These are phyloP conservation scores for Leucophenga maculata DNA, from an alignment of 2,888 invertebrate genomes.

Conservation along the genomic window DNA sequence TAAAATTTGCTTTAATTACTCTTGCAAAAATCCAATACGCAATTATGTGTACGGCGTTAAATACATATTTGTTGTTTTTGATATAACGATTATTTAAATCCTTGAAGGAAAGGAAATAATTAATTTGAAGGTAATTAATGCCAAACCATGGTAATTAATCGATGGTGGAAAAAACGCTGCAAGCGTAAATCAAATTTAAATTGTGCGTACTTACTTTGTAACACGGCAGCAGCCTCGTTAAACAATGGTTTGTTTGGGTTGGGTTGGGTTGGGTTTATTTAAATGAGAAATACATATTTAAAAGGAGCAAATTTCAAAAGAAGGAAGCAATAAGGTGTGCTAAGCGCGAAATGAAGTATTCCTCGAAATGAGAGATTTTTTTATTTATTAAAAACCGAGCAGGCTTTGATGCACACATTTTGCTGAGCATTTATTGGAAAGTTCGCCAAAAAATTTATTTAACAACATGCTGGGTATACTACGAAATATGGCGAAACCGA, in stretches of 20 bases:
- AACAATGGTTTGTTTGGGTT: neutral
- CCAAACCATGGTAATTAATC: slow-evolving; percentile 15
- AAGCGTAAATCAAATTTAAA: slow-evolving; percentile 2
- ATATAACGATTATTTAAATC: slow-evolving; percentile 9
- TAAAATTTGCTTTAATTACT: neutral
- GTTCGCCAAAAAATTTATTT: too few species aligned
- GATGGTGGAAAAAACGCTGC: neutral
- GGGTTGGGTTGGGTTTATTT: too few species aligned
- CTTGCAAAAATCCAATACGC: neutral
- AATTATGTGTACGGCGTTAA: neutral
- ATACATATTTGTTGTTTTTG: slow-evolving; percentile 6
- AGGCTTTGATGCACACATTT: neutral
- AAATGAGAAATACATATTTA: too few species aligned
- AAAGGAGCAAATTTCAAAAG: too few species aligned
- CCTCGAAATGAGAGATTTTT: too few species aligned
- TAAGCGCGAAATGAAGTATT: too few species aligned
- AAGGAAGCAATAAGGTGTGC: too few species aligned
- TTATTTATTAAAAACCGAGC: too few species aligned
- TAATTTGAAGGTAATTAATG: slow-evolving; percentile 22
- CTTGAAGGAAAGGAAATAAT: neutral
- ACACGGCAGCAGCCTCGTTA: neutral
- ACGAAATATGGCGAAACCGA: too few species aligned
- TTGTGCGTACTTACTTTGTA: neutral
- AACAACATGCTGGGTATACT: too few species aligned
- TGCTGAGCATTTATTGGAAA: too few species aligned